Conservation (phyloP, 2,797 vertebrate genomes). For the Loris lydekkerianus region DNA sequence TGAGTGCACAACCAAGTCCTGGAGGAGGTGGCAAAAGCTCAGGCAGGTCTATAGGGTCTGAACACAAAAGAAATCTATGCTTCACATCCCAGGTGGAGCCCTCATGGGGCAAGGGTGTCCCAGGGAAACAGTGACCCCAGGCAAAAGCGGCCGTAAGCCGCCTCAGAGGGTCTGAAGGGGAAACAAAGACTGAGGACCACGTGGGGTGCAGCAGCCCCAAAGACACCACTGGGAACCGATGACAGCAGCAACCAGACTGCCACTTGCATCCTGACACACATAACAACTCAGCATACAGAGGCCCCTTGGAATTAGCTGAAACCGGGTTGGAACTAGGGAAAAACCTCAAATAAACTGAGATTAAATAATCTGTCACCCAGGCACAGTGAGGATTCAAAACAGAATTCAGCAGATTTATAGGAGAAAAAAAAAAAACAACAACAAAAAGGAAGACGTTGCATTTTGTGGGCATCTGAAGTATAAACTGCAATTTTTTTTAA, state of each 20-base stretch:
- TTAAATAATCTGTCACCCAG: not conserved
- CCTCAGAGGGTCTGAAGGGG: not conserved
- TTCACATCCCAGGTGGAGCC: not conserved
- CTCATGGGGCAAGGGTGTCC: not conserved
- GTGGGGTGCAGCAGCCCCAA: not conserved
- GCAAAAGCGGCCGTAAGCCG: not conserved
- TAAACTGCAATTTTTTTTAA: not conserved
- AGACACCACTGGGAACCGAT: not conserved
- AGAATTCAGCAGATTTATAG: not conserved
- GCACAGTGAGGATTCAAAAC: not conserved
- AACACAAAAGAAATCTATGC: not conserved
- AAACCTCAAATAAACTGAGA: not conserved
- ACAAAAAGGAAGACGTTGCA: no score
- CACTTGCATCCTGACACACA: fast-evolving
- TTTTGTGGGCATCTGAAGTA: not conserved
- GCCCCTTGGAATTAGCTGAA: not conserved
- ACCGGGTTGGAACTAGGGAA: not conserved
- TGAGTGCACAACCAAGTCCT: not conserved
- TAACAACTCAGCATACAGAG: not conserved
- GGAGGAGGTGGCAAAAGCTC: not conserved
- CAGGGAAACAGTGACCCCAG: not conserved
- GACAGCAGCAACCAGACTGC: not conserved
- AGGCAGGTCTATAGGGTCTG: not conserved
- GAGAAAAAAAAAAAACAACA: not conserved
- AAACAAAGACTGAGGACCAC: not conserved